Conservation (phyloP, 1,140 invertebrate species). For the Hormaphis cornu region DNA sequence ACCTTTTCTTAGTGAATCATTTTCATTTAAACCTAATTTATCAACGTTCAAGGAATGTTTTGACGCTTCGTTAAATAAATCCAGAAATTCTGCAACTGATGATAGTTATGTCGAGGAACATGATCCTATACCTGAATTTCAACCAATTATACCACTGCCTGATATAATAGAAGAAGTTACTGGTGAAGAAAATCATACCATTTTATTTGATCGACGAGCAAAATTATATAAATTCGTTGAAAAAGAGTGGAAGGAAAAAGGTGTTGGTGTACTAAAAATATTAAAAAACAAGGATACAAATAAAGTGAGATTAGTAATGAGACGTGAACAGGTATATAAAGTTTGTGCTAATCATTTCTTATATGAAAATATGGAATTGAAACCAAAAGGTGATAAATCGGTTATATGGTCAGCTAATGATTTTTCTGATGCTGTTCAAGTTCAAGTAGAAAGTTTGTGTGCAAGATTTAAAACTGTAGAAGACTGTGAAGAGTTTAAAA, state of each 20-base stretch:
- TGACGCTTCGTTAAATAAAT: conserved; percentile 38
- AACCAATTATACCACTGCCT: conserved; percentile 75
- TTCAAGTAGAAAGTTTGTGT: conserved; percentile 66
- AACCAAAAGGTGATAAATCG: conserved; percentile 58
- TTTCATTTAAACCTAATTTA: conserved; percentile 1
- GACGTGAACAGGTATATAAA: conserved; percentile 76
- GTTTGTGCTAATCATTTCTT: conserved; percentile 87
- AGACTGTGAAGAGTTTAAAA: conserved; percentile 57
- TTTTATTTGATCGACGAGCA: conserved; percentile 56
- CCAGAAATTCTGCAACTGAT: conserved; percentile 38
- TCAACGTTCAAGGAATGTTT: neutral
- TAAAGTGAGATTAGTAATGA: conserved; percentile 66
- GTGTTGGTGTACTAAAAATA: conserved; percentile 74
- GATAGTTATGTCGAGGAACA: conserved; percentile 52
- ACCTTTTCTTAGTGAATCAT: neutral
- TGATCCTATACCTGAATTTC: conserved; percentile 76
- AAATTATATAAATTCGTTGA: conserved; percentile 66
- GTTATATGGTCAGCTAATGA: conserved; percentile 79
- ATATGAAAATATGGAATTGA: conserved; percentile 60
- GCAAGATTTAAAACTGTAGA: conserved; percentile 70
- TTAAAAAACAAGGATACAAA: conserved; percentile 58
- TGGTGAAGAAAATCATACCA: conserved; percentile 70
- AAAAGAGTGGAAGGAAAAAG: conserved; percentile 84
- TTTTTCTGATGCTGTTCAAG: conserved; percentile 66
- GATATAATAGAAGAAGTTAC: conserved; percentile 65